phyloP scores from a whole-genome alignment of 2,797 vertebrate species.

The Semaprochilodus insignis region DNA sequence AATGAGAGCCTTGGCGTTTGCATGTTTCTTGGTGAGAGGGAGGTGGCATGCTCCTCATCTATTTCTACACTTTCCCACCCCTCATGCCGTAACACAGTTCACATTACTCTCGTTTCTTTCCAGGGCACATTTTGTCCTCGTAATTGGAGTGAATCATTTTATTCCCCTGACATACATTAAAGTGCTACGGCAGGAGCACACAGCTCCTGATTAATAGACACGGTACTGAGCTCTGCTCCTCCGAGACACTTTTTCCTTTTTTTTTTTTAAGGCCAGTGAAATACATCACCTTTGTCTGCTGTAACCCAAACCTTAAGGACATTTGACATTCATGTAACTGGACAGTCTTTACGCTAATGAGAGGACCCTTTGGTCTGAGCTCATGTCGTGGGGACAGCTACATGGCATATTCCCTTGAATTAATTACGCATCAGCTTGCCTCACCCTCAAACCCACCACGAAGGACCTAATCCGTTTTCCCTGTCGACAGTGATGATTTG shows the following conservation, averaged over 20 bases:
- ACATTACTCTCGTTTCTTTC: slow-evolving; percentile 17
- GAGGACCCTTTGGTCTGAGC: slow-evolving; percentile 21
- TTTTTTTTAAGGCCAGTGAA: slow-evolving; percentile 19
- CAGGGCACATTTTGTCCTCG: slow-evolving; percentile 32
- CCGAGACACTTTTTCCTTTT: slow-evolving; percentile 13
- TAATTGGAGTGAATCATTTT: slow-evolving; percentile 54
- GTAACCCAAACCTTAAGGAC: slow-evolving; percentile 20
- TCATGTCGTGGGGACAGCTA: neutral
- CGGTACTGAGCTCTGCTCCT: slow-evolving; percentile 28
- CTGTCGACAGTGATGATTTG: slow-evolving; percentile 26
- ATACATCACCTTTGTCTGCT: slow-evolving; percentile 18
- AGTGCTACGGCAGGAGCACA: slow-evolving; percentile 41
- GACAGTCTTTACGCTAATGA: slow-evolving; percentile 36
- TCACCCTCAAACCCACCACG: slow-evolving; percentile 17
- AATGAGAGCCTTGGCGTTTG: slow-evolving; percentile 20
- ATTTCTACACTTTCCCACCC: slow-evolving; percentile 21
- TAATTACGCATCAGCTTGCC: slow-evolving; percentile 36
- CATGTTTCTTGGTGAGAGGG: neutral
- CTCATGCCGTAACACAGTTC: slow-evolving; percentile 24
- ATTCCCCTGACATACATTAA: slow-evolving; percentile 60
- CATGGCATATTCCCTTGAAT: slow-evolving; percentile 14
- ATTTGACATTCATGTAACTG: slow-evolving; percentile 10
- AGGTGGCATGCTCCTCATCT: slow-evolving; percentile 1
- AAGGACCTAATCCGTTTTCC: slow-evolving; percentile 43
- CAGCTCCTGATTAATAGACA: slow-evolving; percentile 58